Percentiles rank a stretch among this genome's conserved stretches.
These are phyloP conservation scores for Prosopocoilus inquinatus DNA, from an alignment of 2,888 invertebrate species.

Conservation along the genomic window DNA sequence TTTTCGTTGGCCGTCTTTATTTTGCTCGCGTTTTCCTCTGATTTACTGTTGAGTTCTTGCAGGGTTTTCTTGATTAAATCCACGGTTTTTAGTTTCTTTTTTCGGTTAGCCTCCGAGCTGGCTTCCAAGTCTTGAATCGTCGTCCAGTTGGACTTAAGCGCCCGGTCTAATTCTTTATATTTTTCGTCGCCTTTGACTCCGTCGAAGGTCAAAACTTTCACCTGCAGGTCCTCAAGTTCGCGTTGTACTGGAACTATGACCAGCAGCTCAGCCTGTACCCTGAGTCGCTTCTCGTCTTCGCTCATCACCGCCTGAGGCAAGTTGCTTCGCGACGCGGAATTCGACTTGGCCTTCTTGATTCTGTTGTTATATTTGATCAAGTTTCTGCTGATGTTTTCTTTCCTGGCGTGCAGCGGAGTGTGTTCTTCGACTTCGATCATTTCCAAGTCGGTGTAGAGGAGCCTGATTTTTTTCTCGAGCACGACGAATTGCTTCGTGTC, in stretches of 20 bases:
- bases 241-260: slow-evolving; percentile 17
- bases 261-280: slow-evolving; percentile 4
- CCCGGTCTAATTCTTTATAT: slow-evolving; percentile 23
- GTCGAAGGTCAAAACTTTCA: slow-evolving; percentile 24
- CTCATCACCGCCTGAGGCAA: neutral
- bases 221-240: slow-evolving; percentile 20
- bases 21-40: slow-evolving; percentile 24
- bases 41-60: slow-evolving; percentile 20
- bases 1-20: slow-evolving; percentile 16
- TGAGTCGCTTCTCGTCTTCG: slow-evolving; percentile 7
- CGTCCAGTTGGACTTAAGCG: slow-evolving; percentile 24
- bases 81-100: slow-evolving; percentile 13
- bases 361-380: slow-evolving; percentile 27
- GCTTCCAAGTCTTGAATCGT: slow-evolving; percentile 19
- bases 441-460: slow-evolving; percentile 30
- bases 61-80: slow-evolving; percentile 24
- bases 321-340: neutral
- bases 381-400: slow-evolving; percentile 21
- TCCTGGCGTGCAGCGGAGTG: slow-evolving; percentile 20
- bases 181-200: slow-evolving; percentile 21
- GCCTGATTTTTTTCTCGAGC: slow-evolving; percentile 28
- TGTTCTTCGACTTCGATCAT: slow-evolving; percentile 21
- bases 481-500: slow-evolving; percentile 24
- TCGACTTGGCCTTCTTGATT: slow-evolving; percentile 21
- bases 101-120: slow-evolving; percentile 15